Conservation (phyloP, 2,113 vertebrate species). For the Bothrops jararaca region DNA sequence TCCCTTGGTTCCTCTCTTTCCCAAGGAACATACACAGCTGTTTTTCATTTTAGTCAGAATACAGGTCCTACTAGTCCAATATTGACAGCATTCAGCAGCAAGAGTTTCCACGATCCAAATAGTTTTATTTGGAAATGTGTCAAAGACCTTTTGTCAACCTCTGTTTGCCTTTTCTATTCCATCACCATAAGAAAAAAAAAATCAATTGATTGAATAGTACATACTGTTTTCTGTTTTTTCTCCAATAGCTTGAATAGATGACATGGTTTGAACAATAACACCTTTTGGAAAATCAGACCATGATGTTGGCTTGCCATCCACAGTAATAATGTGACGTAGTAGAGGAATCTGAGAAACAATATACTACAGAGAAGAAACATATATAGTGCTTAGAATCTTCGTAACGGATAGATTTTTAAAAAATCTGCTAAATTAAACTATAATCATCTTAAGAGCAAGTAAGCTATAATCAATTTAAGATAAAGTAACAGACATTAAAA, state of each 20-base stretch:
- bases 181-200: background rate
- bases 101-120: background rate
- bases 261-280: constrained; percentile 87
- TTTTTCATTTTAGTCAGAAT: background rate
- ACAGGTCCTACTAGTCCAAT: background rate
- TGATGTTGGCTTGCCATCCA: constrained; percentile 76
- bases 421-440: background rate
- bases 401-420: background rate
- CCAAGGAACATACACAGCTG: background rate
- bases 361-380: constrained; percentile 65
- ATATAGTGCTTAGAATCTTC: background rate
- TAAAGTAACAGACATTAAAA: background rate
- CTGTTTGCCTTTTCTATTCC: background rate
- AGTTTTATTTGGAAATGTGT: background rate
- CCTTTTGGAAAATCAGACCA: constrained; percentile 80
- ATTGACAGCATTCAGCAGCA: background rate
- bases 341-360: constrained; percentile 83
- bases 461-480: background rate
- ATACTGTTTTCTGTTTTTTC: constrained; percentile 74
- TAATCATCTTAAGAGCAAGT: background rate
- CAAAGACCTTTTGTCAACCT: background rate
- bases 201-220: background rate
- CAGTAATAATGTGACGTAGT: constrained; percentile 84
- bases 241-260: constrained; percentile 83
- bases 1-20: background rate